Conservation (phyloP, 2,797 vertebrate species). For the Danio aesculapii region DNA sequence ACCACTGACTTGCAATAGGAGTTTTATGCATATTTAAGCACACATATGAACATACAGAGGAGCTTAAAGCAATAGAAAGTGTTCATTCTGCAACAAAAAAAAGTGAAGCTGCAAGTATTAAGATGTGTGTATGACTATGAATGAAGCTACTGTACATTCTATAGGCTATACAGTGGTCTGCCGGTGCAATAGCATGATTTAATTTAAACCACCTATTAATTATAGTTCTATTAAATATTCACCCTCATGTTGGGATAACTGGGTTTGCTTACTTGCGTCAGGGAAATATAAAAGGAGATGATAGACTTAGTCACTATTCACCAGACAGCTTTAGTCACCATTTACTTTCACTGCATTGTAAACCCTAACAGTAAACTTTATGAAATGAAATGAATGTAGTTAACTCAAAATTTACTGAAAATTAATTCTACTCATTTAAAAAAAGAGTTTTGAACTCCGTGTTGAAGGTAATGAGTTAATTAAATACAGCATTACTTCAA, state of each 20-base stretch:
- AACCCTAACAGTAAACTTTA: too few relatives aligned
- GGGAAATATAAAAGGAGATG: not conserved
- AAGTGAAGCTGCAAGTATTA: not conserved
- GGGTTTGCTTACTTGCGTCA: not conserved
- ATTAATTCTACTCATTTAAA: too few relatives aligned
- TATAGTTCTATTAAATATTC: not conserved
- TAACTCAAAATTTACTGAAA: too few relatives aligned
- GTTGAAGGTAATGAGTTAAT: too few relatives aligned
- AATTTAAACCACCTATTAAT: not conserved
- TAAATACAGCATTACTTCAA: too few relatives aligned
- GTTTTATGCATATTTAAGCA: slow-evolving; percentile 14
- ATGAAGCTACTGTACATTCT: not conserved
- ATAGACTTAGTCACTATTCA: not conserved
- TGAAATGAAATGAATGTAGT: too few relatives aligned
- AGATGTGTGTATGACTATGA: not conserved
- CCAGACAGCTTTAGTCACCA: not conserved
- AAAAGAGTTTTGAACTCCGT: too few relatives aligned
- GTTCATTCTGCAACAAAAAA: not conserved
- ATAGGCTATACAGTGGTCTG: not conserved
- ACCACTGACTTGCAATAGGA: not conserved
- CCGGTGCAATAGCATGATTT: not conserved
- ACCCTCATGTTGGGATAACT: not conserved
- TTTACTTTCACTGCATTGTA: not conserved
- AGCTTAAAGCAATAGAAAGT: not conserved
- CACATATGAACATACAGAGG: not conserved